Evolutionary conservation across 1,140 invertebrate genomes (phyloP).

Genomic region (Drosophila parabipectinata): DNA sequence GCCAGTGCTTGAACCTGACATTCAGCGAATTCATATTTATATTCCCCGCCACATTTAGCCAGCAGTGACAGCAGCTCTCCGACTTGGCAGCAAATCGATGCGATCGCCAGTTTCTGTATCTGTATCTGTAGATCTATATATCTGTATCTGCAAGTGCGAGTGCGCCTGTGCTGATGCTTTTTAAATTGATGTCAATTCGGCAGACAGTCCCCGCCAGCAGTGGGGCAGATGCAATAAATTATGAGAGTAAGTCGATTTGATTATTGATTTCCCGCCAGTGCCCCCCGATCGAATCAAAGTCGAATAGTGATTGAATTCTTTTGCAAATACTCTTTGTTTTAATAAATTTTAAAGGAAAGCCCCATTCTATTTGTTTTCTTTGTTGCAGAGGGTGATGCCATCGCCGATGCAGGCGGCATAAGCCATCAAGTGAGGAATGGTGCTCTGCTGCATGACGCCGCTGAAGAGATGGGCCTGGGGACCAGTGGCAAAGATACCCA

Average conservation of each 20-base stretch:
- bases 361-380: neutral
- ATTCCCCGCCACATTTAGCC: constrained; percentile 24
- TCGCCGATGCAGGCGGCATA: constrained; percentile 87
- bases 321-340: constrained; percentile 16
- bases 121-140: constrained; percentile 14
- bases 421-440: constrained; percentile 90
- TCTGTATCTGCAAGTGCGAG: constrained; percentile 14
- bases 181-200: constrained; percentile 75
- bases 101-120: constrained; percentile 18
- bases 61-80: constrained; percentile 51
- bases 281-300: constrained; percentile 6
- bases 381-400: constrained; percentile 66
- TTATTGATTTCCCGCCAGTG: constrained; percentile 54
- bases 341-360: neutral
- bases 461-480: constrained; percentile 90
- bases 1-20: constrained; percentile 76
- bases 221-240: constrained; percentile 53
- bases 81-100: constrained; percentile 22
- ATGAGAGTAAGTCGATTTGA: constrained; percentile 66
- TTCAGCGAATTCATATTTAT: constrained; percentile 56
- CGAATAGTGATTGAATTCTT: neutral
- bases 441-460: constrained; percentile 91
- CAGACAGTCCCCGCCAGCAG: constrained; percentile 12
- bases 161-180: constrained; percentile 61
- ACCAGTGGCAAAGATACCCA: constrained; percentile 86